A percentile compares a stretch with the other conserved stretches of the same genome.
Conservation (phyloP, 2,797 vertebrate genomes). For the Anguilla megastoma region DNA sequence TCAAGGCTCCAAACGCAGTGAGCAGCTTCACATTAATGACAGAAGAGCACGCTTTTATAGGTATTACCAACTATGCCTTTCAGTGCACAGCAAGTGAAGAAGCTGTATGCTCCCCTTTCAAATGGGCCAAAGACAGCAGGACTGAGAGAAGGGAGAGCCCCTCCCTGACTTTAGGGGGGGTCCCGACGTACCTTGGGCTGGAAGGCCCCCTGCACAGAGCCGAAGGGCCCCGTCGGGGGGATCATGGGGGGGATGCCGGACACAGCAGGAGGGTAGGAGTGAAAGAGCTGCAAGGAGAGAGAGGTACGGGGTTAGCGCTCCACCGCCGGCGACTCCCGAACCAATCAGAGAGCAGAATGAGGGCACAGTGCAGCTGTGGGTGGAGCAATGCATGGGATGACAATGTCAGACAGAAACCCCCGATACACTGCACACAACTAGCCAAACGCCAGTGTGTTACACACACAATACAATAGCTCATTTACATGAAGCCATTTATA, state of each 20-base stretch:
- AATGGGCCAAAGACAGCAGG: not conserved
- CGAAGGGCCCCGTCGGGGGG: constrained; percentile 92
- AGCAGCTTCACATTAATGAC: not conserved
- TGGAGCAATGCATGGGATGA: not conserved
- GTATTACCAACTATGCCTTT: too few species aligned
- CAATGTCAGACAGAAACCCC: not conserved
- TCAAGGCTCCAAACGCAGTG: not conserved
- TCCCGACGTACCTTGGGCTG: constrained; percentile 88
- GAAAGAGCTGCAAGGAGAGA: constrained; percentile 83
- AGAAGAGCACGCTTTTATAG: not conserved
- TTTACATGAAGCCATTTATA: not conserved
- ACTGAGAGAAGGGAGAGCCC: not conserved
- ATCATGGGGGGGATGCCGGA: constrained; percentile 97
- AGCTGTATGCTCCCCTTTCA: too few species aligned
- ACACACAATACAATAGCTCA: not conserved
- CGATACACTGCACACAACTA: not conserved
- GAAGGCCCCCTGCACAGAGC: constrained; percentile 96
- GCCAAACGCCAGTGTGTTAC: not conserved
- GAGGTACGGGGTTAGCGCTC: constrained; percentile 17
- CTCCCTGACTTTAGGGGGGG: not conserved
- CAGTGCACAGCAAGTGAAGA: too few species aligned
- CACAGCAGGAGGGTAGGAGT: constrained; percentile 94
- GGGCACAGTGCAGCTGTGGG: not conserved
- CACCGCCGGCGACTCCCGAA: not conserved
- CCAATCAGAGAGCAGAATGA: not conserved